Conservation (phyloP, 2,888 invertebrate genomes). For the Drosophila longiperda region DNA sequence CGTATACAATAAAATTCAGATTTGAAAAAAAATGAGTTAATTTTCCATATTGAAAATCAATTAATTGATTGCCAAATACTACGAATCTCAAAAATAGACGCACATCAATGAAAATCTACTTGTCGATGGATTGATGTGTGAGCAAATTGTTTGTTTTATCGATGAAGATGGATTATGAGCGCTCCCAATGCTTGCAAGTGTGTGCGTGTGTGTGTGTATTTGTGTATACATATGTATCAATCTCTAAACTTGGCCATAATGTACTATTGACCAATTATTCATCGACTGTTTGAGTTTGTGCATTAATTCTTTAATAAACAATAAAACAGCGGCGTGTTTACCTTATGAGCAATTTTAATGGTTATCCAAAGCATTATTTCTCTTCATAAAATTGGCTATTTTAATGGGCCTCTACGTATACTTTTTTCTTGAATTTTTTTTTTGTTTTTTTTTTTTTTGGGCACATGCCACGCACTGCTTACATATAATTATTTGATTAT, state of each 20-base stretch:
- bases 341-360: slow-evolving; percentile 75
- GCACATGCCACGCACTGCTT: slow-evolving; percentile 52
- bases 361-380: slow-evolving; percentile 47
- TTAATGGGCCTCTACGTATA: slow-evolving; percentile 49
- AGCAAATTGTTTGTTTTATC: slow-evolving; percentile 72
- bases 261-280: slow-evolving; percentile 64
- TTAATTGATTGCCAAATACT: slow-evolving; percentile 77
- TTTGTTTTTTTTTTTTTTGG: slow-evolving; percentile 8
- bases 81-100: slow-evolving; percentile 37
- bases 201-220: not conserved
- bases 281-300: slow-evolving; percentile 45
- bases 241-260: slow-evolving; percentile 24
- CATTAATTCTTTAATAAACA: slow-evolving; percentile 77
- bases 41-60: slow-evolving; percentile 70
- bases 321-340: slow-evolving; percentile 72
- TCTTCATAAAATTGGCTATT: slow-evolving; percentile 56
- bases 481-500: slow-evolving; percentile 75
- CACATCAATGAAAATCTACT: slow-evolving; percentile 64
- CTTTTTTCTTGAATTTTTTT: slow-evolving; percentile 11
- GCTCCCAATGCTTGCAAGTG: slow-evolving; percentile 9
- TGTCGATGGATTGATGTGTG: slow-evolving; percentile 72
- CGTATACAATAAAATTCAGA: slow-evolving; percentile 23
- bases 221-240: not conserved
- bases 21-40: slow-evolving; percentile 30
- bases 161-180: slow-evolving; percentile 80